Base-by-base conservation (phyloP, 1,140 invertebrate genomes). In the Dufourea novaeangliae region DNA sequence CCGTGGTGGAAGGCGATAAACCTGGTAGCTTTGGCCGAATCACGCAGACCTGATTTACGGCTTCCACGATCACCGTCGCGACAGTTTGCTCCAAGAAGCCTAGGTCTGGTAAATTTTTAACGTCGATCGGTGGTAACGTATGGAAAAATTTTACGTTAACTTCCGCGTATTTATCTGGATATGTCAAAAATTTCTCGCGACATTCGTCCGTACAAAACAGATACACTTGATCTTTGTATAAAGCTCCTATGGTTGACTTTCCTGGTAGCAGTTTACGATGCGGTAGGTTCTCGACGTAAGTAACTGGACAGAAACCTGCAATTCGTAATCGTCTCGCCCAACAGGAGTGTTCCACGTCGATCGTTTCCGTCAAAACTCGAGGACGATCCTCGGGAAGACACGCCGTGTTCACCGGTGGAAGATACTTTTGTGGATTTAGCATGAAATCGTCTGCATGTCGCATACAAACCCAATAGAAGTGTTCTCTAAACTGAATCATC, bases 21-120 rank as follows among this genome's bases (percentile, higher is more conserved):
- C 94, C 94, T 3, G 93, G 93, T 74, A 94, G 92, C 74, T 94
- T 93, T 1, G 94, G 94, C 63, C 94, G 88, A 27, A 89, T n/a
- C 4, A 89, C 90, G 68, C 92, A 91, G 0, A 93, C 88, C 32
- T 90, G 87, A 67, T 91, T 93, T 32, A 94, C 90, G 3, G 93
- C 94, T 56, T 92, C 85, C 4, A 94, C 91, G 12, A 95, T 80
- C 14, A 92, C 80, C 59, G 88, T 91, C 0, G 90, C 93, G 0
- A 94, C 80, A n/a, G 91, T 94, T 87, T 94, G 94, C 75, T 95
- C 93, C 11, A 95, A 80, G 84, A 93, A 94, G 3, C 94, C 94
- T 12, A 94, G 70, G 69, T 92, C 83, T 1, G 94, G 94, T 39
- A 95, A 80, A 44, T 88, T 86, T 14, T 90, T 90, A 25, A 93